Base-by-base conservation (phyloP, 2,113 vertebrate genomes). In the Sigmodon hispidus region DNA sequence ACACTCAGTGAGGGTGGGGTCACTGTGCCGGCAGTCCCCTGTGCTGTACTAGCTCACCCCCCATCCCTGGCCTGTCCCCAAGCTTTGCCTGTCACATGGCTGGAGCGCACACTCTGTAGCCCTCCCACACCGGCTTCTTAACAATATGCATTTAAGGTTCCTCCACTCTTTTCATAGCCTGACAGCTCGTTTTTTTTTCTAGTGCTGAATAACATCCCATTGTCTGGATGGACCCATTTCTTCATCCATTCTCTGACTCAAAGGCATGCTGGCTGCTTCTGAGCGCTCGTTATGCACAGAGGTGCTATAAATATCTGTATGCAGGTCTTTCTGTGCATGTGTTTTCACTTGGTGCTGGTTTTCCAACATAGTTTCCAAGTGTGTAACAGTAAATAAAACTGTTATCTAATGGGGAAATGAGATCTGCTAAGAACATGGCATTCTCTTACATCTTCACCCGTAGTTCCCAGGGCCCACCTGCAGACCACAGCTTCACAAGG, bases 1-100 rank as follows among this genome's bases (percentile, higher is more conserved):
- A 0, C 9, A 7, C n/a, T 67, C 0, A 40, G 67, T 0, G 1
- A 4, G 72, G 52, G 57, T 15, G 2, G 31, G 45, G 45, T n/a
- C 24, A 63, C 55, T n/a, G 21, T 61, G 43, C 72, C 26, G 17
- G 21, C 26, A 34, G 36, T 9, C n/a, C 61, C 16, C 34, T 8
- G 19, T 4, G 24, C 59, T 40, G 73, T 40, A 22, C 43, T 36
- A 0, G 2, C 1, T 52, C 48, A 34, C 1, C 45, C 63, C 15
- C 7, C 7, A 11, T 0, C n/a, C 36, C 85, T 50, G 45, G 43
- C 57, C 50, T 61, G 4, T 7, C 45, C 21, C 87, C 40, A 21
- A 0, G 45, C 61, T 69, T 13, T 34, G 34, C 80, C 86, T 7
- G 36, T 52, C 72, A 17, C 0, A 8, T 1, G 65, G 57, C 15